Evolutionary conservation across 1,140 invertebrate genomes (phyloP), one percentile per base, ranked within the genome.

Genomic region (Drosophila novamexicana): DNA sequence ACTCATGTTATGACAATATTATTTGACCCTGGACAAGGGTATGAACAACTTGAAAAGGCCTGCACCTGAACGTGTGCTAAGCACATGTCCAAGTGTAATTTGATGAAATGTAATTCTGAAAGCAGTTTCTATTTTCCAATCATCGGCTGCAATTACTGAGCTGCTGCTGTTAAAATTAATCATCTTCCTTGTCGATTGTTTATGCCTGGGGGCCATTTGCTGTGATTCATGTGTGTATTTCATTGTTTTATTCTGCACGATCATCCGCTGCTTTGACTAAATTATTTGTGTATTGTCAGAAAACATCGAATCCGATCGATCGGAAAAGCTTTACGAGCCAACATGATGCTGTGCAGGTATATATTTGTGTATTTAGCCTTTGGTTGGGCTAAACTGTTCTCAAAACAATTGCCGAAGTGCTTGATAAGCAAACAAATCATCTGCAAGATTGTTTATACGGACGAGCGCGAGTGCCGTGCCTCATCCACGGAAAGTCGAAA

Each of bases 401-500:
- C 61, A 74, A 77, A 85, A 91, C 88, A 81, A 88, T 77, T 58
- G 44, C 40, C 34, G 39, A 79, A 88, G 74, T 75, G 67, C 70
- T 81, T 74, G 85, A 74, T 75, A 77, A 90, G 77, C 79, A 88
- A 88, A 81, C 81, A 85, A 78, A 75, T 75, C 72, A 75, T 74
- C 40, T 12, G 12, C 14, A 14, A n/a, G 29, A 61, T 74, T 62
- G 65, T 68, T 74, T 71, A 65, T n/a, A 12, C 39, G 36, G 44
- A 36, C 42, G 45, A 7, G 42, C 47, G 22, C 22, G 22, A 29
- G 22, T 29, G 5, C 22, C 22, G 39, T 56, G 58, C 39, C 32
- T 45, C 54, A 40, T 47, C 37, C 34, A 7, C 62, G 16, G 49
- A 90, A 32, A 59, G 29, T 36, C n/a, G 22, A 22, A 22, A 22